Conservation (phyloP, 2,797 vertebrate species). For the Macropodus opercularis region DNA sequence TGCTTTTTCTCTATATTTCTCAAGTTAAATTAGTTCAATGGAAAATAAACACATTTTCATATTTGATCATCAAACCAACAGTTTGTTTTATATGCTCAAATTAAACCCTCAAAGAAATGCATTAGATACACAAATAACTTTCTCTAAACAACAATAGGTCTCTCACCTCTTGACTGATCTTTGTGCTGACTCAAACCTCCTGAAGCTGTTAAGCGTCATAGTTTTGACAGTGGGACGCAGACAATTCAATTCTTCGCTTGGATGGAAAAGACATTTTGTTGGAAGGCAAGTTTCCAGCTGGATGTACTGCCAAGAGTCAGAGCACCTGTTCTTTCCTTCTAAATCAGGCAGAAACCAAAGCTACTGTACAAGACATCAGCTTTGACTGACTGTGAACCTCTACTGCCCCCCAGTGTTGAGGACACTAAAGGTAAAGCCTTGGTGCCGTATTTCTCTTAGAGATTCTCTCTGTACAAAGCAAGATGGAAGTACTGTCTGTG, state of each 20-base stretch:
- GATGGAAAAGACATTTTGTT: conserved; percentile 22
- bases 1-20: conserved; percentile 5
- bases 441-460: too few species aligned
- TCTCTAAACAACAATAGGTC: neutral
- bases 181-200: conserved; percentile 61
- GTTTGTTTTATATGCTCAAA: neutral
- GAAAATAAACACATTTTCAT: conserved; percentile 40
- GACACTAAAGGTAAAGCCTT: neutral
- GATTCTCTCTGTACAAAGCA: too few species aligned
- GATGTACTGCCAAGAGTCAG: conserved; percentile 11
- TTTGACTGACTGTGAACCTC: conserved; percentile 16
- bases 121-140: neutral
- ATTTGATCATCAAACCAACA: conserved; percentile 4
- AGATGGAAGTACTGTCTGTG: neutral
- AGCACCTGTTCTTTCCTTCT: neutral
- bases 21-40: conserved; percentile 12
- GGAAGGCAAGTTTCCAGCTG: conserved; percentile 27
- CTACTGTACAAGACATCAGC: neutral
- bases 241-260: conserved; percentile 43
- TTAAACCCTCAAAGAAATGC: neutral
- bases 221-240: conserved; percentile 41
- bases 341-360: neutral
- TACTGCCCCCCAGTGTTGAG: conserved; percentile 64
- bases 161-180: conserved; percentile 23
- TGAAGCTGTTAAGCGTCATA: conserved; percentile 17